Conservation (phyloP, 35 echinoderm and acorn worm species). For the Hemicentrotus pulcherrimus region DNA sequence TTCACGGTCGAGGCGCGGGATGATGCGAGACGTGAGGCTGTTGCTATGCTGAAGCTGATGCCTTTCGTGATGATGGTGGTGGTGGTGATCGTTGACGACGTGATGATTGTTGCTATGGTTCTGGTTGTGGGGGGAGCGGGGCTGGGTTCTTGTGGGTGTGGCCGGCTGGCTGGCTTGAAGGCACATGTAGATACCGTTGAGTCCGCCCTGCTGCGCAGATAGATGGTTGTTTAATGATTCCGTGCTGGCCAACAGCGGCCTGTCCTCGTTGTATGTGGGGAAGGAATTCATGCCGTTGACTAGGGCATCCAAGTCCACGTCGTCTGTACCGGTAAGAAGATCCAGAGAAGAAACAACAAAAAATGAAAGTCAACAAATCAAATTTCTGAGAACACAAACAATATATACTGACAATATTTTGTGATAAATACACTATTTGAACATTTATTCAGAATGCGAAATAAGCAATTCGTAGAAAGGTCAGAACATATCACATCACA, state of each 20-base stretch:
- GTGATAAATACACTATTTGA: no score
- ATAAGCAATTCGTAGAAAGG: no score
- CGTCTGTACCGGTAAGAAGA: slow-evolving; percentile 55
- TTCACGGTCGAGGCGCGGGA: slow-evolving; percentile 73
- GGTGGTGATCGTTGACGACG: slow-evolving; percentile 49
- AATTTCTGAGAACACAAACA: no score
- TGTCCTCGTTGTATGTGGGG: slow-evolving; percentile 78
- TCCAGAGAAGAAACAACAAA: background rate
- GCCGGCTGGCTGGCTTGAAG: slow-evolving; percentile 8
- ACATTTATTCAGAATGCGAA: no score
- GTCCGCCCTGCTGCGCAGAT: slow-evolving; percentile 1
- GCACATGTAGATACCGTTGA: slow-evolving; percentile 45
- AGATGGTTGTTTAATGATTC: slow-evolving; percentile 48
- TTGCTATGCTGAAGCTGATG: slow-evolving; percentile 46
- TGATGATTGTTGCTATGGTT: slow-evolving; percentile 61
- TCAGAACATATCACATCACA: no score
- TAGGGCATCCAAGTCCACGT: slow-evolving; percentile 85
- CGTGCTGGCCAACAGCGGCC: slow-evolving; percentile 77
- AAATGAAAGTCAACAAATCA: background rate
- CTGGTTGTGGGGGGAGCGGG: slow-evolving; percentile 49
- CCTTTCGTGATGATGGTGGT: slow-evolving; percentile 37
- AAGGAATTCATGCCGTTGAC: slow-evolving; percentile 90
- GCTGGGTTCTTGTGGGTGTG: background rate
- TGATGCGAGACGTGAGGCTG: slow-evolving; percentile 51
- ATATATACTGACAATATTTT: no score